Evolutionary conservation across 2,113 vertebrate species (phyloP).

Genomic region (Xerus inauris): DNA sequence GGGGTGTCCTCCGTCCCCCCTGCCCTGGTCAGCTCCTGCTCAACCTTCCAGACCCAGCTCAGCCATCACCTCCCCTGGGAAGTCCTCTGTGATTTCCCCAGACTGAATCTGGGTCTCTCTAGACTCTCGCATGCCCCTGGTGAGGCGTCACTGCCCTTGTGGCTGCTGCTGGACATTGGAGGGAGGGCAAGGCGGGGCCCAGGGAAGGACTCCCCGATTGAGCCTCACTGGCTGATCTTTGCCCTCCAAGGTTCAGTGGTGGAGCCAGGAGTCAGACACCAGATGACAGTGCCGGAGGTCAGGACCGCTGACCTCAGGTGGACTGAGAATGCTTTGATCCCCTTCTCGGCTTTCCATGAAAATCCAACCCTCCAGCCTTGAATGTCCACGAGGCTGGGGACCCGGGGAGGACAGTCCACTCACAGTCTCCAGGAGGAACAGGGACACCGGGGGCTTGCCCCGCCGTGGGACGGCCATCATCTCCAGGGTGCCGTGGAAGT

Average conservation of each 20-base stretch:
- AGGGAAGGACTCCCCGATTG: not conserved
- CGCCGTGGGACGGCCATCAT: not conserved
- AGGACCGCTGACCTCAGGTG: not conserved
- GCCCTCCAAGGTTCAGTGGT: not conserved
- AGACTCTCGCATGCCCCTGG: not conserved
- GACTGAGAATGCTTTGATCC: not conserved
- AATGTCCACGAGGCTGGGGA: not conserved
- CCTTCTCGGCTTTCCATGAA: not conserved
- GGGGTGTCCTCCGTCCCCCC: not conserved
- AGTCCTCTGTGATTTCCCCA: slow-evolving; percentile 48
- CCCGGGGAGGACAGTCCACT: slow-evolving; percentile 12
- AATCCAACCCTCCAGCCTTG: not conserved
- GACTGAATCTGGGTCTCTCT: not conserved
- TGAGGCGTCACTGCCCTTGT: not conserved
- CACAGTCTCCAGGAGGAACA: slow-evolving; percentile 78
- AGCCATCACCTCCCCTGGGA: not conserved
- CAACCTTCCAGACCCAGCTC: not conserved
- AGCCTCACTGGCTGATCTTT: not conserved
- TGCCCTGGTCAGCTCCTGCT: not conserved
- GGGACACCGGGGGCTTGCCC: not conserved
- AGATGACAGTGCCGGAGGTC: not conserved
- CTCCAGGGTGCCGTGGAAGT: slow-evolving; percentile 72
- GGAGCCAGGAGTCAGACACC: not conserved
- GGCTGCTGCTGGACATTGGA: not conserved
- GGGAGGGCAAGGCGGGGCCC: not conserved